phyloP scores from a whole-genome alignment of 92 coral and sea anemone genomes.

The Pocillopora grandis region DNA sequence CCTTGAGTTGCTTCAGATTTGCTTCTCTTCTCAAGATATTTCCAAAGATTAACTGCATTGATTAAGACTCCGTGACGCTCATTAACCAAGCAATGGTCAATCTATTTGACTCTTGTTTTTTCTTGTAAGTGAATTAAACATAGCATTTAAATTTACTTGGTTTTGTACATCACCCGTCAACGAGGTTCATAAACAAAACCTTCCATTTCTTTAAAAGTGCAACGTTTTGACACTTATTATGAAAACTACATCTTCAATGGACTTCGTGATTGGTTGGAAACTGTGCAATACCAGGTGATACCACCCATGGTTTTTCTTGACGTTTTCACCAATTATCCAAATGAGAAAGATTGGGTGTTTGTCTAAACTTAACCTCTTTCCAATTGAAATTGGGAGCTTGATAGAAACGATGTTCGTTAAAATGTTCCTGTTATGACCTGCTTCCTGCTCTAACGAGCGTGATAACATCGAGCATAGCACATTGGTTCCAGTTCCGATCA shows the following conservation, averaged over 20 bases:
- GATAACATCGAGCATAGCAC: background rate
- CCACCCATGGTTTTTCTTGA: conserved; percentile 9
- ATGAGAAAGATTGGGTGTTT: background rate
- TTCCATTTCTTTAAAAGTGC: background rate
- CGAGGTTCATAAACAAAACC: conserved; percentile 22
- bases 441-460: background rate
- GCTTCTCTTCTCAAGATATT: too few species aligned
- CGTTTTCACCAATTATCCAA: background rate
- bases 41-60: too few species aligned
- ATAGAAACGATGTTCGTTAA: background rate
- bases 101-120: too few species aligned
- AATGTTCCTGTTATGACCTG: background rate
- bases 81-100: too few species aligned
- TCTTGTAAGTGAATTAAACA: too few species aligned
- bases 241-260: conserved; percentile 1
- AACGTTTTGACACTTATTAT: conserved; percentile 6
- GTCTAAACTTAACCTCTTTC: background rate
- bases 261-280: conserved; percentile 8
- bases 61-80: too few species aligned
- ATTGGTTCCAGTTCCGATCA: background rate
- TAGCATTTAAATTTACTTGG: background rate
- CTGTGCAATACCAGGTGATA: conserved; percentile 28
- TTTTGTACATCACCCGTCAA: conserved; percentile 18
- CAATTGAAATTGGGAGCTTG: too few species aligned
- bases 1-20: too few species aligned